A percentile compares a stretch with the other conserved stretches of the same genome.
Evolutionary conservation across 2,888 invertebrate species (phyloP).

Genomic region (Calliphora vomitoria): DNA sequence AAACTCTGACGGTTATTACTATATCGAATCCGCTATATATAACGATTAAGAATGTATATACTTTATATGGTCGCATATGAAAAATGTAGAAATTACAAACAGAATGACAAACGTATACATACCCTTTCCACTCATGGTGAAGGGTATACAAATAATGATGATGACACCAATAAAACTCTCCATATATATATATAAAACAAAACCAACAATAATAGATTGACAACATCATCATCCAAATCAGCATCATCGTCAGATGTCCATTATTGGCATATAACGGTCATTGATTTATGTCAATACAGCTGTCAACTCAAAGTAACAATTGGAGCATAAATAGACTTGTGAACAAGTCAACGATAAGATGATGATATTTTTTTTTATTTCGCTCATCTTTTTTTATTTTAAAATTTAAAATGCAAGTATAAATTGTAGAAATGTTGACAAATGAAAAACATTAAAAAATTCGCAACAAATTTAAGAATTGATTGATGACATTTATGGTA

Average conservation of each 20-base stretch:
- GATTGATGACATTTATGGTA: conserved; percentile 68
- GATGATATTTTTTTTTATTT: conserved; percentile 29
- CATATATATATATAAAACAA: conserved; percentile 17
- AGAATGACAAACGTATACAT: too few species aligned
- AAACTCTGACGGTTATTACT: too few species aligned
- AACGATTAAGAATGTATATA: too few species aligned
- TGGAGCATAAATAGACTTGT: conserved; percentile 72
- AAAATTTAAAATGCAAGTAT: conserved; percentile 47
- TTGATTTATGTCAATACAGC: conserved; percentile 74
- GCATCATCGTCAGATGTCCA: conserved; percentile 51
- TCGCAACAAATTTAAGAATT: conserved; percentile 38
- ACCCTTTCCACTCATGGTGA: too few species aligned
- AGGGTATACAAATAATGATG: conserved; percentile 39
- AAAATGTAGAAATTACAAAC: too few species aligned
- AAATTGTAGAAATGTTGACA: conserved; percentile 16
- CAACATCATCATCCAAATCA: conserved; percentile 53
- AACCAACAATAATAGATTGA: conserved; percentile 56
- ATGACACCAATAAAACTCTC: conserved; percentile 69
- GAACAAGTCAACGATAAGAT: conserved; percentile 60
- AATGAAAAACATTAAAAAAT: conserved; percentile 42
- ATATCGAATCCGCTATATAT: too few species aligned
- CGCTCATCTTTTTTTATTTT: background rate
- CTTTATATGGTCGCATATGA: too few species aligned
- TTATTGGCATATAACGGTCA: conserved; percentile 72
- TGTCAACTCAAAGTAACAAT: conserved; percentile 70